Evolutionary conservation across 2,113 vertebrate species (phyloP), one percentile per base, ranked within the genome.

Genomic region (Dissostichus mawsoni): DNA sequence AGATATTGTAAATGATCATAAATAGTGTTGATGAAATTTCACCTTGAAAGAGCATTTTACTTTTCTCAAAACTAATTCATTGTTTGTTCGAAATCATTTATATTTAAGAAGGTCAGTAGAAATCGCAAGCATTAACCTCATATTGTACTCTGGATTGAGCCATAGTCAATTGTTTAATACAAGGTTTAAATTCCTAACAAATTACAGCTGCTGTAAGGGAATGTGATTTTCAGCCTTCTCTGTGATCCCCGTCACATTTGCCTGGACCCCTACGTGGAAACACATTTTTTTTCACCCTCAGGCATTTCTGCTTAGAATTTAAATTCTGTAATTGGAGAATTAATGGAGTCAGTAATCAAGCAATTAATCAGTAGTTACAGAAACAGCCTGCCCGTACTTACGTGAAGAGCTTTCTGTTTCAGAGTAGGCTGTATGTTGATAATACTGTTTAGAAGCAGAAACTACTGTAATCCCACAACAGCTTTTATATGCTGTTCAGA

Each of bases 351-450:
- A 76, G 84, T 92, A 93, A 92, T 94, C 90, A 82, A 85, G 80
- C 81, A 84, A 94, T 94, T 93, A 92, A 91, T 93, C 89, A 90
- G 88, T 87, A 90, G 87, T 91, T 93, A 91, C 82, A 85, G 85
- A 84, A 92, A 92, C 90, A 89, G 82, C 52, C 41, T 68, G 67
- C 62, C 66, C 52, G 1, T 90, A 87, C 75, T 69, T 55, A 81
- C 85, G 69, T 75, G 50, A 76, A 82, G 69, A 69, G 78, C 62
- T 81, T 84, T 82, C 59, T 82, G 56, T 84, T 78, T 44, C 63
- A 85, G 80, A 86, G 79, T 76, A 76, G 56, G 25, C 14, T 57
- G 14, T n/a, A 52, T 55, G 56, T 69, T 63, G 36, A 82, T 84
- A 29, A 48, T 50, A 76, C 52, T 73, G 44, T 71, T 36, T 10